Evolutionary conservation across 2,113 vertebrate species (phyloP).

Genomic region (Otolemur garnettii): DNA sequence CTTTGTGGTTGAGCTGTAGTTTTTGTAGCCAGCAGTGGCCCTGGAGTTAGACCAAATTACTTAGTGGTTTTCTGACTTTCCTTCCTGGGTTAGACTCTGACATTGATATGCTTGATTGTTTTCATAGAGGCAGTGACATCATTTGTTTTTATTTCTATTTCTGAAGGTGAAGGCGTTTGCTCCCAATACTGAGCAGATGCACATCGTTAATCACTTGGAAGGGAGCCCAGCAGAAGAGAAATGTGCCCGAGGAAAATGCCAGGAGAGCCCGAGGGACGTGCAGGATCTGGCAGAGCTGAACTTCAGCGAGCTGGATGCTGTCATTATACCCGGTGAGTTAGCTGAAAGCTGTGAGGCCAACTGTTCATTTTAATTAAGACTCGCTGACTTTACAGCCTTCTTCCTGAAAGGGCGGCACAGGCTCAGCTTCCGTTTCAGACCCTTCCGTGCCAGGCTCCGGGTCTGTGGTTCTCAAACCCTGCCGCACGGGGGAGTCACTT

Average conservation of each 20-base stretch:
- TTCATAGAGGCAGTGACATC: slow-evolving; percentile 1
- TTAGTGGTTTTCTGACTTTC: slow-evolving; percentile 45
- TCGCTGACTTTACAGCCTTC: not conserved
- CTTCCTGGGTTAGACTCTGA: not conserved
- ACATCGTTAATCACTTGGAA: slow-evolving; percentile 91
- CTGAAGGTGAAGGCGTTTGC: slow-evolving; percentile 92
- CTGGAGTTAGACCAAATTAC: not conserved
- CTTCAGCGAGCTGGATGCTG: slow-evolving; percentile 87
- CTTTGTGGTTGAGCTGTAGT: not conserved
- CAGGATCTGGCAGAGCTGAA: slow-evolving; percentile 89
- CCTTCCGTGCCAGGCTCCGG: not conserved
- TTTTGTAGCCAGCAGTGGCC: not conserved
- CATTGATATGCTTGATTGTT: slow-evolving; percentile 26
- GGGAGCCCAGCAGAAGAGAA: slow-evolving; percentile 88
- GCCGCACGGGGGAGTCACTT: not conserved
- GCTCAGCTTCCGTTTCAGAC: not conserved
- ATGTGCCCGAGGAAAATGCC: slow-evolving; percentile 91
- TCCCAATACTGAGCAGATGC: slow-evolving; percentile 92
- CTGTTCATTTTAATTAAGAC: slow-evolving; percentile 63
- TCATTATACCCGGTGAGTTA: slow-evolving; percentile 89
- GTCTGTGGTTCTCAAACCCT: not conserved
- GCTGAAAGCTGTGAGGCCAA: slow-evolving; percentile 47
- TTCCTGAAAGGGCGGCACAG: not conserved
- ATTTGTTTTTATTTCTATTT: slow-evolving; percentile 70
- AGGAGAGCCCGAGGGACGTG: slow-evolving; percentile 89